A percentile compares a stretch with the other conserved stretches of the same genome.
Evolutionary conservation across 2,888 invertebrate genomes (phyloP).

Genomic region (Epirrita christyi): DNA sequence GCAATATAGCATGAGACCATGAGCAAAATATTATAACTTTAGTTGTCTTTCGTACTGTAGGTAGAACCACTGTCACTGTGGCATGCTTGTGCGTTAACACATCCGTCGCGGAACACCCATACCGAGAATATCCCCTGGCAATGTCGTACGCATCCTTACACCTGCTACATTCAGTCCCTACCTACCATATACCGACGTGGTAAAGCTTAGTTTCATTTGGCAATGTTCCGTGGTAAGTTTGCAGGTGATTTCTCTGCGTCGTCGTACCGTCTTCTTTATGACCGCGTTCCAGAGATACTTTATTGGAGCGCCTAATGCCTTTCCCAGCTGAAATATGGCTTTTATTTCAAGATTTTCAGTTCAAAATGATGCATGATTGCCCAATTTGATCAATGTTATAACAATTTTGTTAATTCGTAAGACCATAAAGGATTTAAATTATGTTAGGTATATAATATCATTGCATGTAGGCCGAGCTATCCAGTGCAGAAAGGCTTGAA

Average conservation of each 20-base stretch:
- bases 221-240: conserved; percentile 8
- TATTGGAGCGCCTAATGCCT: conserved; percentile 52
- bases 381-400: conserved; percentile 18
- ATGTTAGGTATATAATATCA: too few relatives aligned
- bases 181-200: background rate
- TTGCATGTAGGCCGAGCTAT: too few relatives aligned
- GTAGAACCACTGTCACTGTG: conserved; percentile 16
- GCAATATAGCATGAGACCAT: too few relatives aligned
- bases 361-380: conserved; percentile 28
- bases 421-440: too few relatives aligned
- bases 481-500: too few relatives aligned
- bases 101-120: conserved; percentile 50
- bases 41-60: conserved; percentile 4
- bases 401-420: conserved; percentile 8
- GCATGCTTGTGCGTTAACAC: conserved; percentile 47
- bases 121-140: conserved; percentile 49
- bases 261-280: conserved; percentile 47
- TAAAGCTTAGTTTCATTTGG: conserved; percentile 7
- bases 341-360: conserved; percentile 31
- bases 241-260: conserved; percentile 43
- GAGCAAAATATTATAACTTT: too few relatives aligned
- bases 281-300: conserved; percentile 47
- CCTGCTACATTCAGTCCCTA: conserved; percentile 3
- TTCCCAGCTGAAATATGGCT: conserved; percentile 42
- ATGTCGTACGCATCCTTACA: conserved; percentile 43